A percentile compares a stretch with the other conserved stretches of the same genome.
Conservation (phyloP, 64 coral and sea anemone genomes). For the Astreopora myriophthalma region DNA sequence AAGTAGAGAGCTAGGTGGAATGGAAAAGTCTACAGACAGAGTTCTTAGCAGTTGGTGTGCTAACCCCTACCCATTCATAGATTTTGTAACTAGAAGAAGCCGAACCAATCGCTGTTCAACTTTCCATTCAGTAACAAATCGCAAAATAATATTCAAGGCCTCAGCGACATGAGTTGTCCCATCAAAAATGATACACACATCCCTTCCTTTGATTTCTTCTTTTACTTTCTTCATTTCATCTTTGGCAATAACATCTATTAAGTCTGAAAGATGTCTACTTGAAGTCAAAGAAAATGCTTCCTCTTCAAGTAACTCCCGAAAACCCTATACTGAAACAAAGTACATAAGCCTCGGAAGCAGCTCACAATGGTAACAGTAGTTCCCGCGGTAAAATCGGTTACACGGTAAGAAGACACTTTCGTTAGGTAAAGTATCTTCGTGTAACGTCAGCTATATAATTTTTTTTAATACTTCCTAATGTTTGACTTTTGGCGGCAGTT, state of each 20-base stretch:
- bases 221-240: constrained; percentile 48
- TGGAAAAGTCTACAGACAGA: constrained; percentile 70
- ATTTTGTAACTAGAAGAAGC: constrained; percentile 46
- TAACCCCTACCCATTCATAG: constrained; percentile 52
- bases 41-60: constrained; percentile 50
- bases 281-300: too few relatives aligned
- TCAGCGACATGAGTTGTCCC: constrained; percentile 41
- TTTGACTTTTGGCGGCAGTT: constrained; percentile 12
- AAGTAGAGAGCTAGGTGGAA: constrained; percentile 63
- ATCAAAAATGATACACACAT: constrained; percentile 49
- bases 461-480: background rate
- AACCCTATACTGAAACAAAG: too few relatives aligned
- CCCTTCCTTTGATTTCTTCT: constrained; percentile 16
- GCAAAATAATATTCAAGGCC: constrained; percentile 39
- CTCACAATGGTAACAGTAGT: too few relatives aligned
- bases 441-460: too few relatives aligned
- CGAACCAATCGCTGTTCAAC: constrained; percentile 47
- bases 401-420: too few relatives aligned
- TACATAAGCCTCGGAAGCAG: too few relatives aligned
- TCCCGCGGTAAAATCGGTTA: too few relatives aligned
- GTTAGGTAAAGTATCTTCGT: too few relatives aligned
- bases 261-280: constrained; percentile 28
- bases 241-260: constrained; percentile 57
- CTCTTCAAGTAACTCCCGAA: constrained; percentile 17
- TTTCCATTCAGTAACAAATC: constrained; percentile 55